Conservation (phyloP, 2,797 vertebrate genomes). For the Myiotriccus ornatus region DNA sequence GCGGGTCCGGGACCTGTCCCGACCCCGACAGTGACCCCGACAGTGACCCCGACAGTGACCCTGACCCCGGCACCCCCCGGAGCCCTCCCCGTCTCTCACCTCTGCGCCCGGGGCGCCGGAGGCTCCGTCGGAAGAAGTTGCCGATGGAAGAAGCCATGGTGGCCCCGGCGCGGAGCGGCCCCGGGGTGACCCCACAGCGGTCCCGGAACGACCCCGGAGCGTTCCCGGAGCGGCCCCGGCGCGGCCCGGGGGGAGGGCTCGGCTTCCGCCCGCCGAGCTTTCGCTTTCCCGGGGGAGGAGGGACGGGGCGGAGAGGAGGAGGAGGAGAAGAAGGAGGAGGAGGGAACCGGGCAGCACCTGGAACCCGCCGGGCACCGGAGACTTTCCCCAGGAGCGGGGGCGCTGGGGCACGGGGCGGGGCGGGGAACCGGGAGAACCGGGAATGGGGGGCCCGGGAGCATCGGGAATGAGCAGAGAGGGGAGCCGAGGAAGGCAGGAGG, state of each 20-base stretch:
- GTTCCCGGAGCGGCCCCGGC: not conserved
- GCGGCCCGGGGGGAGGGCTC: not conserved
- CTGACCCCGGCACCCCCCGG: not conserved
- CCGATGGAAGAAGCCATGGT: constrained; percentile 24
- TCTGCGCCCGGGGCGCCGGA: constrained; percentile 2
- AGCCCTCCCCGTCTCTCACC: constrained; percentile 26
- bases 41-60: not conserved
- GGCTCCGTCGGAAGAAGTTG: constrained; percentile 35
- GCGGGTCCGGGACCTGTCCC: not conserved
- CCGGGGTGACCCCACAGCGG: not conserved
- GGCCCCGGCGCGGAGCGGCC: not conserved
- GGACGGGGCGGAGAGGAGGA: not conserved
- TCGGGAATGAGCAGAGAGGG: not conserved
- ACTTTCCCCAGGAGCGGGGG: no score
- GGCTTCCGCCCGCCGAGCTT: constrained; percentile 9
- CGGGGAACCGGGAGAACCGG: not conserved
- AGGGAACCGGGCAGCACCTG: not conserved
- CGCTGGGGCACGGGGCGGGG: no score
- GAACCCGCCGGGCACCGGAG: not conserved
- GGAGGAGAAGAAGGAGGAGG: not conserved
- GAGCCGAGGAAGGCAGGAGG: not conserved
- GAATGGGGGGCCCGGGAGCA: not conserved
- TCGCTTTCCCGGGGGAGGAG: constrained; percentile 19
- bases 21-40: not conserved
- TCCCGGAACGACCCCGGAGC: not conserved